Evolutionary conservation across 2,113 vertebrate species (phyloP), one percentile per base, ranked within the genome.

Genomic region (Ceyx cyanopectus): DNA sequence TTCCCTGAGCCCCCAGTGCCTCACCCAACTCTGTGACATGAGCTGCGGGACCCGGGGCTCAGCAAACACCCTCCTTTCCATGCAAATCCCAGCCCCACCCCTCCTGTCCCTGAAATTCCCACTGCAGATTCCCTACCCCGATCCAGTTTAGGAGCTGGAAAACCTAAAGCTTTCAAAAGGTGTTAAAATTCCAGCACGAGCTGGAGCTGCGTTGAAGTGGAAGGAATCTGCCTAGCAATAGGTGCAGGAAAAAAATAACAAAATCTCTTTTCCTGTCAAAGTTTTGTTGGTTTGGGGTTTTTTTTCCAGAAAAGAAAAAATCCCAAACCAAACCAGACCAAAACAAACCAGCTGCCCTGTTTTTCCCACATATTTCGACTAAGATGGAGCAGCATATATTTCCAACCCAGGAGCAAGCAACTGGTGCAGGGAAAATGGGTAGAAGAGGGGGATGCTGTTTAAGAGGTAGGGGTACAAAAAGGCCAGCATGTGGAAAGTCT

Each of bases 371-470:
- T 4, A 32, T 50, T 57, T 24, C 27, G 63, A 1, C 63, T 23
- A 3, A 40, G 68, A 15, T 24, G 60, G 27, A 81, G 69, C 51
- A 8, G 72, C 27, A 4, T 67, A 18, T 34, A 16, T 6, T 60
- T 13, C 60, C 74, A 65, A 9, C 40, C 18, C 65, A 10, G 48
- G 56, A 54, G 69, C 27, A 4, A 18, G 41, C 14, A 1, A 21
- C 24, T 0, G 34, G 37, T 3, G 37, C 58, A 6, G 54, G 34
- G 57, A 14, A 4, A 2, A 2, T 0, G 22, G 66, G 19, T 99
- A 99, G 97, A 99, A 99, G 75, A 99, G 95, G 1, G 99, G 99
- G 94, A 99, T 98, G 98, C 98, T 99, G 98, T 99, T 99, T 1
- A 99, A 99, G 97, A 99, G 89, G 98, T 98, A 99, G 0, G 99